Base-by-base conservation (phyloP, 2,888 invertebrate species). In the Pocota personata region DNA sequence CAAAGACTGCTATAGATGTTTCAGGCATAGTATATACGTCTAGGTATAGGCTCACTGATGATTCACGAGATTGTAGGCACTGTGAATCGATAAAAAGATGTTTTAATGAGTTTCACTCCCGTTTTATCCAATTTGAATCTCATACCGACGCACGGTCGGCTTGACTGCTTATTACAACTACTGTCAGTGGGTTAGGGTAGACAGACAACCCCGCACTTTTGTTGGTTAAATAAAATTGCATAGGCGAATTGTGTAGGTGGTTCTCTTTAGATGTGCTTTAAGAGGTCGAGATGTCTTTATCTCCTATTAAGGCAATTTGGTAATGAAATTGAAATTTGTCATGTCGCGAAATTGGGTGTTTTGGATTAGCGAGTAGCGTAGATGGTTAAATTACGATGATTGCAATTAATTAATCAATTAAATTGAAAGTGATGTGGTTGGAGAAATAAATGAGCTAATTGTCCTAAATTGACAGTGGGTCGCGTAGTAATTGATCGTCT, bases 291-390 rank as follows among this genome's bases (percentile, higher is more conserved):
- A 43, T 69, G 43, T 52, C 24, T 43, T 62, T 62, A 35, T 43
- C 16, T 62, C 7, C 21, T 2, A 14, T 16, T 35, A 43, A 55
- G 40, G 46, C 55, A 60, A 40, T 72, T 78, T 60, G 55, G 55
- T 67, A 83, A 83, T 78, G 83, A 83, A 78, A 73, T 67, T 10
- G 78, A 77, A 78, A 67, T 48, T 83, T 21, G 66, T 66, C 35
- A 48, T n/a, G 19, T 12, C 1, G 7, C 1, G 12, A 1, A 21
- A n/a, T 46, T 30, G 16, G 14, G 43, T 8, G 58, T 12, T n/a
- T 60, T 2, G 4, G 58, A 60, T 60, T 40, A 60, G 58, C 12
- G 8, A 2, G 27, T 55, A n/a, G 37, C 43, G 66, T 66, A 32
- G 35, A 35, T 37, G 48, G n/a, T 7, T 60, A 19, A 16, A 72